Conservation (phyloP, 2,113 vertebrate genomes). For the Struthio camelus region DNA sequence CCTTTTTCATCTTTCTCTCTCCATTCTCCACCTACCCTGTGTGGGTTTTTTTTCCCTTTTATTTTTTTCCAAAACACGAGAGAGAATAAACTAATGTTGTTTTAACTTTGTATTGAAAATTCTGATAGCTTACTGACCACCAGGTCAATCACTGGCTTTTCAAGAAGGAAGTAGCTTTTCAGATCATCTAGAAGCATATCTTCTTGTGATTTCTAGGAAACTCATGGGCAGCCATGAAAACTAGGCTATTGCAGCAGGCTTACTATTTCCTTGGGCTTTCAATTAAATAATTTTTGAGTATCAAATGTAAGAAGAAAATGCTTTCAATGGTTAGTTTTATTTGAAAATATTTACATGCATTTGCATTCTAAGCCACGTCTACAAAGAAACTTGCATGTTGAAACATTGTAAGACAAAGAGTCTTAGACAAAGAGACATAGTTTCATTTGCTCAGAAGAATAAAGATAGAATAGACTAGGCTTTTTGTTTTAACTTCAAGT, state of each 20-base stretch:
- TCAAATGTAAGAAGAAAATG: background rate
- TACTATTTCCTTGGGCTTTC: background rate
- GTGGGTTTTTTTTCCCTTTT: background rate
- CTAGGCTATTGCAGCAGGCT: background rate
- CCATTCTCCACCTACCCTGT: background rate
- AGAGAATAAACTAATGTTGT: background rate
- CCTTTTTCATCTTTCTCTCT: background rate
- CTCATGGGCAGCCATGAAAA: background rate
- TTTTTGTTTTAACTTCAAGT: background rate
- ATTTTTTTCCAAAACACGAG: background rate
- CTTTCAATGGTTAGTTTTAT: background rate
- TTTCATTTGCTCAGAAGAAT: background rate
- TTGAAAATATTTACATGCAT: background rate
- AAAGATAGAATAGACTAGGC: background rate
- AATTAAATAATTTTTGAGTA: background rate
- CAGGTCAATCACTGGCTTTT: background rate
- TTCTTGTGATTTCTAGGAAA: background rate
- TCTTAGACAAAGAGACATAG: background rate
- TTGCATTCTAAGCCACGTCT: background rate
- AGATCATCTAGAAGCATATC: background rate
- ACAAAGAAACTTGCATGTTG: background rate
- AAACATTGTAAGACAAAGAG: background rate
- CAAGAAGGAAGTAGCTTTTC: background rate
- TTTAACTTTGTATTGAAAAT: background rate
- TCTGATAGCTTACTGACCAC: background rate